Percentiles rank a stretch among this genome's conserved stretches.
These are phyloP conservation scores for Parazoanthus swiftii DNA, from an alignment of 92 coral and sea anemone species.

Conservation along the genomic window DNA sequence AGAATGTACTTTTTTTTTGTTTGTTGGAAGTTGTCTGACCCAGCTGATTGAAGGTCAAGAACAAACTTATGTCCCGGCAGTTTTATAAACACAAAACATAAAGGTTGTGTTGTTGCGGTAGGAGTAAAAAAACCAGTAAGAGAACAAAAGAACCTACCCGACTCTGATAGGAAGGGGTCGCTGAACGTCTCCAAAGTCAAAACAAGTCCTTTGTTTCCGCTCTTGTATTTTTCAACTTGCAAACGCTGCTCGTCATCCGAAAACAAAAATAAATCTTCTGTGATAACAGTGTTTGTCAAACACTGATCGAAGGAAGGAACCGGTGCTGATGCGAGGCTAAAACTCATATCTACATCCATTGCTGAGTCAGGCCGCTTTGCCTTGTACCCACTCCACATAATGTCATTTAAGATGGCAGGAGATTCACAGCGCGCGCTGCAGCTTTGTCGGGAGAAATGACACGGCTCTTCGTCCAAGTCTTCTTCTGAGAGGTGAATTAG, in stretches of 20 bases:
- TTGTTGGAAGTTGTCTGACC: background rate
- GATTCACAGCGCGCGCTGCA: conserved; percentile 48
- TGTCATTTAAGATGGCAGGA: conserved; percentile 78
- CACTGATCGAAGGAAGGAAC: conserved; percentile 56
- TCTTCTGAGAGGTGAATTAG: conserved; percentile 41
- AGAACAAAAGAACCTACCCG: conserved; percentile 26
- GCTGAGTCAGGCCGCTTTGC: conserved; percentile 79
- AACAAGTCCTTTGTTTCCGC: conserved; percentile 3
- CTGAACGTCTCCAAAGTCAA: conserved; percentile 2
- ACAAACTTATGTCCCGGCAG: background rate
- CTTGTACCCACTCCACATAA: conserved; percentile 85
- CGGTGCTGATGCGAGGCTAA: conserved; percentile 63
- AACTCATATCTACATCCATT: conserved; percentile 68
- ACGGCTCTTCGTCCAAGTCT: conserved; percentile 56
- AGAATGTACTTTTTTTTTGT: background rate
- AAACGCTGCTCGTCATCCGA: conserved; percentile 20
- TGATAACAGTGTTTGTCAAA: conserved; percentile 44
- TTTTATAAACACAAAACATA: background rate
- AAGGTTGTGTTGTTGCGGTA: background rate
- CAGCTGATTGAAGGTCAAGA: background rate
- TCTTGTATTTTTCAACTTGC: background rate
- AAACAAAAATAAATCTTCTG: conserved; percentile 67
- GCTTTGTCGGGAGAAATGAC: conserved; percentile 54
- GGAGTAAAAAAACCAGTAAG: background rate
- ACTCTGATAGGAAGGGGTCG: background rate